Conservation (phyloP, 2,113 vertebrate species). For the Ailuropoda melanoleuca region DNA sequence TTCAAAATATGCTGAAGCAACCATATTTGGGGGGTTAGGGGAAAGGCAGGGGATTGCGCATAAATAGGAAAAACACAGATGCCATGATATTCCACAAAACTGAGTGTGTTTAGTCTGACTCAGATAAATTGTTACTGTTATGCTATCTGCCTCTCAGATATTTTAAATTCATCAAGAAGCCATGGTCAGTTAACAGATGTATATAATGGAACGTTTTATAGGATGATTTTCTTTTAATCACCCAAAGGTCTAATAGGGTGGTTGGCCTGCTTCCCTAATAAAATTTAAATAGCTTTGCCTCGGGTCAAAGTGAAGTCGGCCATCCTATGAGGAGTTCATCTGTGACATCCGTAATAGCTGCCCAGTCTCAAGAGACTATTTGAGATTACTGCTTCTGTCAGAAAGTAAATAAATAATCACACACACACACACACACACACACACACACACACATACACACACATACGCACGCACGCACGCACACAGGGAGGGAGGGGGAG, state of each 20-base stretch:
- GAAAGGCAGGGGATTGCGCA: background rate
- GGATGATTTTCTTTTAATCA: slow-evolving; percentile 69
- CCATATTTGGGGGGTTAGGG: slow-evolving; percentile 4
- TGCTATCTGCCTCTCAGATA: slow-evolving; percentile 38
- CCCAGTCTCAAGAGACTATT: slow-evolving; percentile 53
- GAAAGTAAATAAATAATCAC: slow-evolving; percentile 53
- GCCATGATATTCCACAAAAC: slow-evolving; percentile 13
- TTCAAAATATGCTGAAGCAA: slow-evolving; percentile 78
- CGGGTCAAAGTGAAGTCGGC: slow-evolving; percentile 64
- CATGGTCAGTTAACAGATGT: slow-evolving; percentile 16
- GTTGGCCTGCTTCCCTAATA: slow-evolving; percentile 64
- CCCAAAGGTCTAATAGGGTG: slow-evolving; percentile 54
- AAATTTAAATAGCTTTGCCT: slow-evolving; percentile 73
- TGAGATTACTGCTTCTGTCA: slow-evolving; percentile 47
- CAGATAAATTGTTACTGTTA: slow-evolving; percentile 35
- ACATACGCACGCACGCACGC: no score
- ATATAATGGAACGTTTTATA: slow-evolving; percentile 43
- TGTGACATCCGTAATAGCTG: slow-evolving; percentile 62
- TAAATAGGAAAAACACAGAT: slow-evolving; percentile 53
- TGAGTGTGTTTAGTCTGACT: slow-evolving; percentile 13
- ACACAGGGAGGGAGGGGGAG: background rate
- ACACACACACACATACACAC: background rate
- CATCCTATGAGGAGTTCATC: slow-evolving; percentile 59
- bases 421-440: background rate
- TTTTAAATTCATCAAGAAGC: slow-evolving; percentile 53